These are phyloP conservation scores for Phrynocephalus versicolor DNA, from an alignment of 2,113 vertebrate genomes.

Conservation along the genomic window DNA sequence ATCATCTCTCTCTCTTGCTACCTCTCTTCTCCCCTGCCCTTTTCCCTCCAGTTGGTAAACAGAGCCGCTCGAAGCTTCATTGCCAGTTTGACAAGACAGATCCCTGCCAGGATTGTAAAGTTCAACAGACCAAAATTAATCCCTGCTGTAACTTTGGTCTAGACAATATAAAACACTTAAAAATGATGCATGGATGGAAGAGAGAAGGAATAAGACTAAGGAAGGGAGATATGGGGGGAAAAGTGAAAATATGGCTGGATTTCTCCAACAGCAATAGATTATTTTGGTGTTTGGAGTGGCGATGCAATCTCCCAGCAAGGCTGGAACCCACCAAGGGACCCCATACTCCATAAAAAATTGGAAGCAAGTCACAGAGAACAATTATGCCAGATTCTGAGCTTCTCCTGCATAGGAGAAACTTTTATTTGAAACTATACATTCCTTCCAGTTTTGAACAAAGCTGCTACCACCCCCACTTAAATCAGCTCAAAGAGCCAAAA, in stretches of 20 bases:
- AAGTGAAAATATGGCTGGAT: not conserved
- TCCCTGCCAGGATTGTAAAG: slow-evolving; percentile 18
- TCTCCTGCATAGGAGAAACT: no score
- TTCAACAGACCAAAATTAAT: not conserved
- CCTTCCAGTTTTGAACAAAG: no score
- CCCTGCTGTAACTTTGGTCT: slow-evolving; percentile 12
- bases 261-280: not conserved
- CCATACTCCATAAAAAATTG: no score
- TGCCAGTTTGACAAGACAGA: not conserved
- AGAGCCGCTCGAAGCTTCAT: slow-evolving; percentile 29
- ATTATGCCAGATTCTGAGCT: no score
- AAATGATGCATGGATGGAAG: not conserved
- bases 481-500: no score
- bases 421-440: no score
- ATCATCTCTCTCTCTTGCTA: not conserved
- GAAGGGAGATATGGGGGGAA: not conserved
- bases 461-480: no score
- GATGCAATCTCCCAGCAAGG: no score
- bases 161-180: slow-evolving; percentile 6
- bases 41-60: not conserved
- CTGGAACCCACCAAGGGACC: no score
- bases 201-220: not conserved
- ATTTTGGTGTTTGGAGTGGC: not conserved
- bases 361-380: no score
- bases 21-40: not conserved